Conservation (phyloP, 2,797 vertebrate species). For the Oryzias dopingdopingensis region DNA sequence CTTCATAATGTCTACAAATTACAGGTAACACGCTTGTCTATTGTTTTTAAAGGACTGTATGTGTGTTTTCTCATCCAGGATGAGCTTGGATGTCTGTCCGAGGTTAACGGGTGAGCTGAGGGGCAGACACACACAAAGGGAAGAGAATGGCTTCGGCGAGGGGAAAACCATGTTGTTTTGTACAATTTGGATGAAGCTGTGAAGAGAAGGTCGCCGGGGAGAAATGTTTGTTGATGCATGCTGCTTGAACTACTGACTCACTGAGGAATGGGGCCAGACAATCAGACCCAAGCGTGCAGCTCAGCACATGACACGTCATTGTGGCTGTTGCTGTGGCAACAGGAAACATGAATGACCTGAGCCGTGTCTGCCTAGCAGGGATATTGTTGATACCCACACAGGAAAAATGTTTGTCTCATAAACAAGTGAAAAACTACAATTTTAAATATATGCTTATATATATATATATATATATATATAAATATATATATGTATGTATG, state of each 20-base stretch:
- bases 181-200: conserved; percentile 54
- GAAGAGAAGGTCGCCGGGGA: conserved; percentile 50
- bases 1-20: neutral
- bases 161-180: conserved; percentile 44
- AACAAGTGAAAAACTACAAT: too few species aligned
- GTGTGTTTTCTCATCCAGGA: conserved; percentile 27
- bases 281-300: conserved; percentile 7
- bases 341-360: conserved; percentile 46
- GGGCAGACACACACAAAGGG: conserved; percentile 12
- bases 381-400: conserved; percentile 8
- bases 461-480: too few species aligned
- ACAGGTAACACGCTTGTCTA: conserved; percentile 31
- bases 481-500: too few species aligned
- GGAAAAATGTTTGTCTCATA: neutral
- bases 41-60: conserved; percentile 19
- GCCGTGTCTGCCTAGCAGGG: conserved; percentile 28
- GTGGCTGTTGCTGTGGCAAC: conserved; percentile 65
- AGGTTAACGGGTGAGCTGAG: conserved; percentile 32
- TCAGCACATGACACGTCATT: conserved; percentile 34
- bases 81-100: conserved; percentile 8
- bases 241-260: conserved; percentile 56
- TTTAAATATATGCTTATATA: too few species aligned
- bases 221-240: conserved; percentile 54
- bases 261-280: conserved; percentile 23
- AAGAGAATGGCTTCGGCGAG: conserved; percentile 5